Base-by-base conservation (phyloP, 1,140 invertebrate species). In the Gryllus bimaculatus region DNA sequence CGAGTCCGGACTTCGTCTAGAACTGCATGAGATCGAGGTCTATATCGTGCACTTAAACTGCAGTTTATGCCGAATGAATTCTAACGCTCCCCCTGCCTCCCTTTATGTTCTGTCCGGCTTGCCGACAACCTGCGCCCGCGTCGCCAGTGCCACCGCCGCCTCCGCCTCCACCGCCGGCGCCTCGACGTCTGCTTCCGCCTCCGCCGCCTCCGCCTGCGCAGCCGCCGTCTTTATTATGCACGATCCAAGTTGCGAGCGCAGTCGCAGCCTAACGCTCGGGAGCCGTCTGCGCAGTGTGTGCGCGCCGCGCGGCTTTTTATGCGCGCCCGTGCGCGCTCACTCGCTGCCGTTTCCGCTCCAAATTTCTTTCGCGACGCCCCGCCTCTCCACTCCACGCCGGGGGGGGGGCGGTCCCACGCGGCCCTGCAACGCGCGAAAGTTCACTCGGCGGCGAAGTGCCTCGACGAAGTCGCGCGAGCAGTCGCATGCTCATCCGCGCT, bases 21-120 rank as follows among this genome's bases (percentile, higher is more conserved):
- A 77, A 77, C n/a, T 77, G 76, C 76, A 77, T 77, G 76, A 76
- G 75, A 76, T 76, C 75, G 75, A 18, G 26, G 39, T 48, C 54
- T 66, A 48, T 77, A 77, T 47, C 76, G 48, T 77, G 76, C 48
- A 77, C 47, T 77, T 77, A 77, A 77, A 77, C 48, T 77, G 47
- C 18, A 49, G 47, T 77, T 77, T 77, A 77, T 54, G 49, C 47
- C 18, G 48, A 47, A 47, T 54, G 76, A 49, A 77, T n/a, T 77
- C 76, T 77, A 66, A 66, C 54, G 54, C 18, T 18, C 54, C 54
- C 54, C 54, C 54, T 66, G 54, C 54, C 54, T 66, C 54, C 54
- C 54, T 66, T 66, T 66, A n/a, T 66, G 54, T 66, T 66, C 54
- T 66, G 54, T 66, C n/a, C 10, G 54, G 54, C 18, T 66, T 1